Base-by-base conservation (phyloP, 1,140 invertebrate genomes). In the Drosophila kohkoa region DNA sequence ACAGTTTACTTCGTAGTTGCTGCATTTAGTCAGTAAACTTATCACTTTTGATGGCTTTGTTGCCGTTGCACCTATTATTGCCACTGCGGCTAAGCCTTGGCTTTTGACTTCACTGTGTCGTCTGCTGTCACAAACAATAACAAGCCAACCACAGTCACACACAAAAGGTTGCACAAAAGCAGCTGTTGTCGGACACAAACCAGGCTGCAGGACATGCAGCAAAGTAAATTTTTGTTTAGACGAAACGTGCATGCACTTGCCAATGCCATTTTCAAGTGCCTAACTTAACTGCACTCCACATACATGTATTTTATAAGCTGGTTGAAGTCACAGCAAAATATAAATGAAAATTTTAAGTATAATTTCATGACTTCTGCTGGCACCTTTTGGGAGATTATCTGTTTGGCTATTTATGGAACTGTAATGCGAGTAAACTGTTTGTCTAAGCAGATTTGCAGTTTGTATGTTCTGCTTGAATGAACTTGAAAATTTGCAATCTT, bases 71-170 rank as follows among this genome's bases (percentile, higher is more conserved):
- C 55, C 59, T 75, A 52, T 58, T 79, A 77, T 68, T 64, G 62
- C 80, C 59, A 72, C 64, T 57, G 25, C 38, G 60, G 74, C 55
- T 85, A 80, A 78, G 75, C 67, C 46, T 43, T 54, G 49, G 51
- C 58, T 49, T 67, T 60, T 63, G 51, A 52, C 64, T 54, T 11
- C 58, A 49, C 30, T 48, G 16, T 48, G 16, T 38, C 35, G 35
- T 30, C 28, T 13, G n/a, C 13, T 88, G 82, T 79, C 83, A 66
- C 60, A 71, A 82, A 77, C 82, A 86, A 86, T 77, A 86, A 86
- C 54, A 78, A 51, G 41, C 35, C 35, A 38, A 8, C 30, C 30
- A 32, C 7, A 25, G 20, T 25, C 20, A 7, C 58, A 57, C 54
- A 57, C 54, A 57, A 67, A 70, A 74, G 51, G 38, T 11, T 59